Evolutionary conservation across 1,140 invertebrate genomes (phyloP), one percentile per base, ranked within the genome.

Genomic region (Pseudomyrmex flavicornis): DNA sequence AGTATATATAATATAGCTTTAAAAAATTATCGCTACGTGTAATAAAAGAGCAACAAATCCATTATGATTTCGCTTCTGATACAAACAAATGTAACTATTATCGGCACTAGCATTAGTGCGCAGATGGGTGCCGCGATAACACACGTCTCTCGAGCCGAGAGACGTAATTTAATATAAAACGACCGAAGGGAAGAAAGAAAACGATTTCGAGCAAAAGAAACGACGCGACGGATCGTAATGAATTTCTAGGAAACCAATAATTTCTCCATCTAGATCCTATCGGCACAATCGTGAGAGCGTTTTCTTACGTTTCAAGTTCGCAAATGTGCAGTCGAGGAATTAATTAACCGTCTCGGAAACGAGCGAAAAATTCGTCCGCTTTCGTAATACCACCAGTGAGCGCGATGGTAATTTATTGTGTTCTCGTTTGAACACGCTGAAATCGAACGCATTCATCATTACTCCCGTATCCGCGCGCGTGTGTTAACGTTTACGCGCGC

Each of bases 161-260:
- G 22, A 20, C 35, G 35, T 35, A 35, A 72, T 80, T 59, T 50
- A 59, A 72, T 59, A 35, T 35, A 72, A 80, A 70, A 80, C 26
- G 1, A 80, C 35, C 52, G 7, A 52, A 52, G 50, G 50, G 35
- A 17, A 3, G 22, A 8, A 76, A 44, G 26, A 74, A 66, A 58
- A 13, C 35, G 4, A 3, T 56, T 15, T 58, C 63, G 44, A 15
- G 44, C 35, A 20, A 22, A 59, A 70, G 59, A 58, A 79, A 15
- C 8, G 66, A 76, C 10, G 46, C 35, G 17, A 56, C 12, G 44
- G 44, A 70, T 79, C 76, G 56, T 70, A 79, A 79, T 79, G 54
- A 79, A 79, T 79, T 79, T 79, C 76, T 79, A 72, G 66, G 66
- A 72, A 72, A 66, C 44, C 35, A 80, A 80, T 80, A 80, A 80